A percentile compares a stretch with the other conserved stretches of the same genome.
Evolutionary conservation across 1,140 invertebrate genomes (phyloP).

Genomic region (Druon quercuslanigerum): DNA sequence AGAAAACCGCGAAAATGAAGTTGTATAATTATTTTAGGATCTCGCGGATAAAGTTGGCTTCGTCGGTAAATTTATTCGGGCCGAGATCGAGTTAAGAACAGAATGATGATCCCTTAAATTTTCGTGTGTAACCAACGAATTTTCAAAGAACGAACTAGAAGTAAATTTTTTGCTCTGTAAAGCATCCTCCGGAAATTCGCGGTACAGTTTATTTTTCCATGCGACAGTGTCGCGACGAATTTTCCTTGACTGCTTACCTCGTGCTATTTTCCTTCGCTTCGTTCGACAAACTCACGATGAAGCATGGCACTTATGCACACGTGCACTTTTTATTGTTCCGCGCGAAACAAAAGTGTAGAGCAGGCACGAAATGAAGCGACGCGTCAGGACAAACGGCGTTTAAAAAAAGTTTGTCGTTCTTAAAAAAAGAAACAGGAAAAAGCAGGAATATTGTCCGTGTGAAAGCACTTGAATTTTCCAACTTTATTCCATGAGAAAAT

Average conservation of each 20-base stretch:
- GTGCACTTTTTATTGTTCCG: slow-evolving; percentile 12
- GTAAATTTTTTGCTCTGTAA: neutral
- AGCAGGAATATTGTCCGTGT: neutral
- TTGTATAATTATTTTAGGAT: too few species aligned
- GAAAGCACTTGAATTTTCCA: too few species aligned
- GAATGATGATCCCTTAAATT: too few species aligned
- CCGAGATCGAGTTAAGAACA: too few species aligned
- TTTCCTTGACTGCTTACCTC: slow-evolving; percentile 26
- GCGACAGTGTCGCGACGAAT: slow-evolving; percentile 11
- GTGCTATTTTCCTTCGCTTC: slow-evolving; percentile 17
- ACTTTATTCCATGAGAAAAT: too few species aligned
- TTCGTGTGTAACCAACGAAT: neutral
- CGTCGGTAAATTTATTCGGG: too few species aligned
- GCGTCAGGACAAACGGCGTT: slow-evolving; percentile 1
- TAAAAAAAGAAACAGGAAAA: neutral
- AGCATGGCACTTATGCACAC: slow-evolving; percentile 22
- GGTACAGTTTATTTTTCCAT: slow-evolving; percentile 17
- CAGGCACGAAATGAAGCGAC: slow-evolving; percentile 16
- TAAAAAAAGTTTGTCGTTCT: neutral
- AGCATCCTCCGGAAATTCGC: neutral
- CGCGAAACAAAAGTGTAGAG: slow-evolving; percentile 18
- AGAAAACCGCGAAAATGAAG: too few species aligned
- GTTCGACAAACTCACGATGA: slow-evolving; percentile 14
- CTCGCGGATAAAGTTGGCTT: too few species aligned
- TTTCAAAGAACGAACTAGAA: neutral